phyloP scores from a whole-genome alignment of 2,113 vertebrate genomes.

The Trogon surrucura region DNA sequence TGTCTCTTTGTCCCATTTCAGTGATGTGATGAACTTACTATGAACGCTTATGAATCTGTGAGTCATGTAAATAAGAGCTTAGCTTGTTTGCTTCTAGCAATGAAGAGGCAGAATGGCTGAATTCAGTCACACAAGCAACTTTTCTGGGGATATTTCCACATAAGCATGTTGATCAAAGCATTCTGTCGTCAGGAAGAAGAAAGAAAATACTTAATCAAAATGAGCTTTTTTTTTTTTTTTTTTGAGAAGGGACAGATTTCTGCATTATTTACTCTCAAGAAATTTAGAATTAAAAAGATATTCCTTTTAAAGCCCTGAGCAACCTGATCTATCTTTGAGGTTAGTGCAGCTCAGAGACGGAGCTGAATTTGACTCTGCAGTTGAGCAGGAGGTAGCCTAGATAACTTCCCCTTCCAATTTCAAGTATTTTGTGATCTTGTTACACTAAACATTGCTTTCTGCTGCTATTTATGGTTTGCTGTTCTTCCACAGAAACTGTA shows the following conservation, averaged over 20 bases:
- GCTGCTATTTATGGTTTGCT: background rate
- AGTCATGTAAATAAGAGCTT: constrained; percentile 3
- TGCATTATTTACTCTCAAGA: background rate
- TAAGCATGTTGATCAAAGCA: background rate
- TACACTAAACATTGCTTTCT: background rate
- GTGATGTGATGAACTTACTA: background rate
- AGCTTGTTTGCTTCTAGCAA: constrained; percentile 20
- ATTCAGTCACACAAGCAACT: constrained; percentile 1
- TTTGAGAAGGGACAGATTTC: background rate
- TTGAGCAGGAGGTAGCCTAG: background rate
- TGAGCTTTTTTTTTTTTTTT: background rate
- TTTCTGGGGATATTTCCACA: background rate
- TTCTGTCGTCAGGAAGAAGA: background rate
- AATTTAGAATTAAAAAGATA: background rate
- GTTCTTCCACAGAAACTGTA: background rate
- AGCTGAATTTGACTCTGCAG: background rate
- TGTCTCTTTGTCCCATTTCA: constrained; percentile 49
- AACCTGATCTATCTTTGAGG: background rate
- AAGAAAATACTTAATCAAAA: background rate
- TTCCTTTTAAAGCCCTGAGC: background rate
- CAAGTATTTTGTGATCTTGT: background rate
- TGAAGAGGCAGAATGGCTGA: background rate
- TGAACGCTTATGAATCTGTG: background rate
- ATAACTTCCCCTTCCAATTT: background rate
- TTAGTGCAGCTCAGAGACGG: background rate